Evolutionary conservation across 2,888 invertebrate genomes (phyloP).

Genomic region (Ypsolopha sequella): DNA sequence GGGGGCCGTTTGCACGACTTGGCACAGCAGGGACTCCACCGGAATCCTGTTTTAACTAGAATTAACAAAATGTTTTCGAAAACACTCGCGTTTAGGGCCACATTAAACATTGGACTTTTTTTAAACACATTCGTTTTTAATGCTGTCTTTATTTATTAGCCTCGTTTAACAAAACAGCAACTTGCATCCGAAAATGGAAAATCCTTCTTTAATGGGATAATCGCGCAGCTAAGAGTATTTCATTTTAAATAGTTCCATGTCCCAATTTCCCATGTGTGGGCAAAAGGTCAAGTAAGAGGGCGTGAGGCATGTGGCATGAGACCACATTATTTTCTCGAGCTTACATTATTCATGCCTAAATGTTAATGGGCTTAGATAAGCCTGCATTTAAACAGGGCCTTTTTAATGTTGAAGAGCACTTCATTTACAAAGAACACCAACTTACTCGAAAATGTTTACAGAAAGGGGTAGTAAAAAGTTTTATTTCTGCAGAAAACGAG

Average conservation of each 20-base stretch:
- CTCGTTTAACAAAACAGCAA: no score
- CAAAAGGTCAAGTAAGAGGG: slow-evolving; percentile 14
- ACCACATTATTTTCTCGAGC: slow-evolving; percentile 11
- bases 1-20: no score
- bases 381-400: slow-evolving; percentile 15
- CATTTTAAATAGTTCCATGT: slow-evolving; percentile 13
- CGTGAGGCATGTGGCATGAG: slow-evolving; percentile 12
- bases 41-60: no score
- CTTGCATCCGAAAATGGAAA: background rate
- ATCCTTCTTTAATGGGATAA: slow-evolving; percentile 7
- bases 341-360: slow-evolving; percentile 24
- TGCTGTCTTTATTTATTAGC: no score
- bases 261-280: slow-evolving; percentile 13
- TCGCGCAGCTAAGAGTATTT: slow-evolving; percentile 6
- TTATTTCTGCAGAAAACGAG: no score
- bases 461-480: no score
- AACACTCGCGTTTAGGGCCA: no score
- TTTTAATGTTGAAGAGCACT: background rate
- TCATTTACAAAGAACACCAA: background rate
- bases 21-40: no score
- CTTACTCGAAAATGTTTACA: no score
- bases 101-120: no score
- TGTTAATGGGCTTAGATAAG: slow-evolving; percentile 22
- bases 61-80: no score
- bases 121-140: no score